Conservation (phyloP, 2,113 vertebrate species). For the Phalacrocorax aristotelis region DNA sequence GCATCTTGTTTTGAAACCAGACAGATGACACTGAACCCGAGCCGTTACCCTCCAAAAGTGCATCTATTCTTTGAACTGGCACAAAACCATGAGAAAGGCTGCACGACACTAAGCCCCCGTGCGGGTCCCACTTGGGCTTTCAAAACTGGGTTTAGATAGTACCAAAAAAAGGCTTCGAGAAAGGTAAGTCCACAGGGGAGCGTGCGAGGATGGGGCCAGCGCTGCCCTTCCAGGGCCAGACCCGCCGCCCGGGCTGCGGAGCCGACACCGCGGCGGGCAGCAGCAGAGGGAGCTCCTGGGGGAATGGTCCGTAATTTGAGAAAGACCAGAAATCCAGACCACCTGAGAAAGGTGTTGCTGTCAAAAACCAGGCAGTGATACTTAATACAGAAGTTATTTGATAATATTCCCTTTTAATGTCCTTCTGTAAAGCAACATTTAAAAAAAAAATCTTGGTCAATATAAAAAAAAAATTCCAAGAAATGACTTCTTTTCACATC, state of each 20-base stretch:
- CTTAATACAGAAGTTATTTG: too few species aligned
- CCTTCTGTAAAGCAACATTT: neutral
- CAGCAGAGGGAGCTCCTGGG: neutral
- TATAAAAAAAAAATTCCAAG: neutral
- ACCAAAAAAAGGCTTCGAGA: too few species aligned
- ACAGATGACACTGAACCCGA: neutral
- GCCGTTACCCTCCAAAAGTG: neutral
- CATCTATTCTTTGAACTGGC: neutral
- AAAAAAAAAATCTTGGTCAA: neutral
- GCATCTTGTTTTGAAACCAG: neutral
- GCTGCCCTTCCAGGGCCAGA: neutral
- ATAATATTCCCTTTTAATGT: neutral
- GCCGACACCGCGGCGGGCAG: neutral
- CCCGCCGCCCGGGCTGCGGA: neutral
- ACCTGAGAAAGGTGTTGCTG: accelerated
- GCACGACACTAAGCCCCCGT: accelerated
- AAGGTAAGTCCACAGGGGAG: accelerated
- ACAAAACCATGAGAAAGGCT: accelerated
- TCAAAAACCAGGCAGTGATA: neutral
- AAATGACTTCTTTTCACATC: neutral
- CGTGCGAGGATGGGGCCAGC: neutral
- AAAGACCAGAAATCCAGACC: too few species aligned
- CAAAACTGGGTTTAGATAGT: neutral
- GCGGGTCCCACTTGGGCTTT: neutral
- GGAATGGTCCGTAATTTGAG: accelerated